Percentiles rank a stretch among this genome's conserved stretches.
Evolutionary conservation across 2,888 invertebrate species (phyloP).

Genomic region (Caenorhabditis wallacei): DNA sequence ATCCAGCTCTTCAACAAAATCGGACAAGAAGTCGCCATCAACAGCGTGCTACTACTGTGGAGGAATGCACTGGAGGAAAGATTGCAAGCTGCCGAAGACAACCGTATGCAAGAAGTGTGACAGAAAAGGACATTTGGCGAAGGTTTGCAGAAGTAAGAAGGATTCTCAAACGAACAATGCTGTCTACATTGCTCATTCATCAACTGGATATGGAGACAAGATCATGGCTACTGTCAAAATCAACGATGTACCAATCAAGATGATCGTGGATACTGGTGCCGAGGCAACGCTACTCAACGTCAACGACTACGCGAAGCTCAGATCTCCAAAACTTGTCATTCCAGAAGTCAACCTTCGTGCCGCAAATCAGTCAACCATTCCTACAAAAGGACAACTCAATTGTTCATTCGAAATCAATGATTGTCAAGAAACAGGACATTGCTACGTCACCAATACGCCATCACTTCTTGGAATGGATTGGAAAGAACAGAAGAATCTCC

Average conservation of each 20-base stretch:
- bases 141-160: neutral
- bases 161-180: no score
- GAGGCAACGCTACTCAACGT: neutral
- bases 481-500: neutral
- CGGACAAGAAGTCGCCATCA: no score
- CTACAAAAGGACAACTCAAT: no score
- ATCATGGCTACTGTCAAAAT: neutral
- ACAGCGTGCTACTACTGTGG: neutral
- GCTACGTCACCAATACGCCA: neutral
- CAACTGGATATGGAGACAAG: neutral
- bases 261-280: neutral
- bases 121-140: conserved; percentile 15
- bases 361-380: neutral
- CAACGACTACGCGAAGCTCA: neutral
- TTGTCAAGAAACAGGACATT: neutral
- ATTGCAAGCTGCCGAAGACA: neutral
- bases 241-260: neutral
- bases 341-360: no score
- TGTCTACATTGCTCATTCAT: neutral
- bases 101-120: conserved; percentile 15
- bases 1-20: neutral
- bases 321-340: neutral
- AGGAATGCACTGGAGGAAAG: neutral
- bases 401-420: no score
- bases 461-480: neutral